Conservation (phyloP, 2,113 vertebrate species). For the Thamnaconus septentrionalis region DNA sequence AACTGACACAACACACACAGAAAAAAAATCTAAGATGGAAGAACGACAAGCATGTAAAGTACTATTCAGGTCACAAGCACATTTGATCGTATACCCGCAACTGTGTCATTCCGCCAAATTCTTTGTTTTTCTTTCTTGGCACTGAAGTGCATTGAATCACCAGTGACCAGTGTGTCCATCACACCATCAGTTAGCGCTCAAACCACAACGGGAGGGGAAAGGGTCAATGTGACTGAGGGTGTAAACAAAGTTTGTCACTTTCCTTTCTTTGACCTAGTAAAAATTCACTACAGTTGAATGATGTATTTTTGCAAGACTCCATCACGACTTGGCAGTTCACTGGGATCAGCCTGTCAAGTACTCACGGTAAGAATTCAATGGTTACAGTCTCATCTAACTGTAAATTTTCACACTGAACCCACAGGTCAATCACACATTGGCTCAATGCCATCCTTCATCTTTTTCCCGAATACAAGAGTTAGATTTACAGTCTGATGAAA, state of each 20-base stretch:
- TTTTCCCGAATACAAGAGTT: not conserved
- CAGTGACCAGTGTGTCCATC: no score
- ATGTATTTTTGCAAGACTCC: constrained; percentile 79
- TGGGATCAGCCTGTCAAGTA: constrained; percentile 82
- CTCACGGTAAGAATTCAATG: constrained; percentile 44
- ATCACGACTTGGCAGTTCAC: constrained; percentile 90
- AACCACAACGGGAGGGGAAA: no score
- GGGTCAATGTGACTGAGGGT: not conserved
- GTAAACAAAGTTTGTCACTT: not conserved
- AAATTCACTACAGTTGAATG: not conserved
- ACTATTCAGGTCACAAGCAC: no score
- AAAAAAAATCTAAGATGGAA: not conserved
- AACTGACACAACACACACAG: not conserved
- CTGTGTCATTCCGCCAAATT: no score
- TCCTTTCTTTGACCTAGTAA: constrained; percentile 38
- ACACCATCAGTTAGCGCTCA: no score
- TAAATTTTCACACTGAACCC: not conserved
- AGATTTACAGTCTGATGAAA: no score
- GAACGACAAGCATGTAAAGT: no score
- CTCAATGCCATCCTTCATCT: not conserved
- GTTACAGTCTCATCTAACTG: not conserved
- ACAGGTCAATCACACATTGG: not conserved
- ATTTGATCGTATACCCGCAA: no score
- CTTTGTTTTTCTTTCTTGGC: no score
- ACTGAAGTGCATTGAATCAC: no score